phyloP scores from a whole-genome alignment of 2,797 vertebrate genomes.

The Myotis pilosus region DNA sequence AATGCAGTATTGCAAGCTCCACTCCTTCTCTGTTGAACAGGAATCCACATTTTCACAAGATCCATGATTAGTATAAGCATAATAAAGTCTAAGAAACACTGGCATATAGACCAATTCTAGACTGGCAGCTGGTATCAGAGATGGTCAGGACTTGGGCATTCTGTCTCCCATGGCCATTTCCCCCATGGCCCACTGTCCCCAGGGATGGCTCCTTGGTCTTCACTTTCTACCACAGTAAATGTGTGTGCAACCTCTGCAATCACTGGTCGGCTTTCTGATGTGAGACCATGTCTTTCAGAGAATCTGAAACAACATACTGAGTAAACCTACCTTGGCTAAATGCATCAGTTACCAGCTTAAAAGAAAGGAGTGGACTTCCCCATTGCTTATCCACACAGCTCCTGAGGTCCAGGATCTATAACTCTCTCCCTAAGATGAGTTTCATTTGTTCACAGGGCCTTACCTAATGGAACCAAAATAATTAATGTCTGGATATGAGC shows the following conservation, averaged over 20 bases:
- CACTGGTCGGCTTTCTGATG: not conserved
- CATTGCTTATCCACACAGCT: not conserved
- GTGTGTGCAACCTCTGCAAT: not conserved
- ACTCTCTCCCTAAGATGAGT: not conserved
- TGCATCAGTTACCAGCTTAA: not conserved
- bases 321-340: not conserved
- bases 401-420: not conserved
- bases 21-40: not conserved
- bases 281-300: not conserved
- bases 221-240: not conserved
- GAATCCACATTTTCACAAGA: not conserved
- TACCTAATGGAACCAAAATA: not conserved
- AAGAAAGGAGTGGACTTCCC: not conserved
- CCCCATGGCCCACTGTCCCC: not conserved
- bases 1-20: not conserved
- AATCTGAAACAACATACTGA: not conserved
- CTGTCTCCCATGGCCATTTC: not conserved
- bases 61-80: not conserved
- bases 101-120: not conserved
- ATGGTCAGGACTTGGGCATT: not conserved
- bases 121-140: not conserved
- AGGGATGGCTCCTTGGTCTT: not conserved
- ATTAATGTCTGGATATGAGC: not conserved
- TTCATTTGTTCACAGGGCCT: not conserved
- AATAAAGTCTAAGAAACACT: not conserved